Evolutionary conservation across 2,888 invertebrate genomes (phyloP).

Genomic region (Eumerus sabulonum): DNA sequence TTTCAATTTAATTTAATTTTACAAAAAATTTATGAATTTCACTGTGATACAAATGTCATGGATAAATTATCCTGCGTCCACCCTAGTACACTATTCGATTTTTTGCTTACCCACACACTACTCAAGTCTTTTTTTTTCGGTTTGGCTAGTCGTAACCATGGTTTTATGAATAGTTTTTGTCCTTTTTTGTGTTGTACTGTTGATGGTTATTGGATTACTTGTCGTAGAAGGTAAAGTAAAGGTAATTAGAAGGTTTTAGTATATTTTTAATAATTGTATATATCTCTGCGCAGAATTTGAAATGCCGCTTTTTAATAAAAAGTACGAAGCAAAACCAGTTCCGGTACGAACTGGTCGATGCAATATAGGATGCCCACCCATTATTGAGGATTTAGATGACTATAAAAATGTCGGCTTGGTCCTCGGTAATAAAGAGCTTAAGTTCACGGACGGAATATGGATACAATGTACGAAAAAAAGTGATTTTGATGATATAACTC

Average conservation of each 20-base stretch:
- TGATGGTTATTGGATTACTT: no score
- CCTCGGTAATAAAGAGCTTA: slow-evolving; percentile 76
- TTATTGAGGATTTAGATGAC: slow-evolving; percentile 76
- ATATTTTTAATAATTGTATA: no score
- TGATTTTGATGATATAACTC: slow-evolving; percentile 74
- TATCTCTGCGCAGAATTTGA: not conserved
- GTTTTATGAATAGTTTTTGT: no score
- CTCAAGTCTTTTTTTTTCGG: no score
- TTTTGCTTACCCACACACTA: no score
- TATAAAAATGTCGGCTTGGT: slow-evolving; percentile 74
- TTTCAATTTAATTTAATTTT: slow-evolving; percentile 20
- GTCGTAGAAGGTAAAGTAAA: not conserved
- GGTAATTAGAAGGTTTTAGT: no score
- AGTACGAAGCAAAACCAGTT: slow-evolving; percentile 76
- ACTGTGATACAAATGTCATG: no score
- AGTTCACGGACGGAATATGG: slow-evolving; percentile 78
- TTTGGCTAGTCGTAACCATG: no score
- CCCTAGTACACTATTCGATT: no score
- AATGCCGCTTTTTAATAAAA: slow-evolving; percentile 78
- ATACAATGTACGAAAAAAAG: slow-evolving; percentile 74
- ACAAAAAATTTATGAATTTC: not conserved
- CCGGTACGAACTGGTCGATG: slow-evolving; percentile 74
- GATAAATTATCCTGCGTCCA: no score
- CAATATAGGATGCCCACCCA: slow-evolving; percentile 74
- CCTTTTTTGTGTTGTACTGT: no score